A percentile compares a stretch with the other conserved stretches of the same genome.
Conservation (phyloP, 1,140 invertebrate species). For the Drosophila ambigua region DNA sequence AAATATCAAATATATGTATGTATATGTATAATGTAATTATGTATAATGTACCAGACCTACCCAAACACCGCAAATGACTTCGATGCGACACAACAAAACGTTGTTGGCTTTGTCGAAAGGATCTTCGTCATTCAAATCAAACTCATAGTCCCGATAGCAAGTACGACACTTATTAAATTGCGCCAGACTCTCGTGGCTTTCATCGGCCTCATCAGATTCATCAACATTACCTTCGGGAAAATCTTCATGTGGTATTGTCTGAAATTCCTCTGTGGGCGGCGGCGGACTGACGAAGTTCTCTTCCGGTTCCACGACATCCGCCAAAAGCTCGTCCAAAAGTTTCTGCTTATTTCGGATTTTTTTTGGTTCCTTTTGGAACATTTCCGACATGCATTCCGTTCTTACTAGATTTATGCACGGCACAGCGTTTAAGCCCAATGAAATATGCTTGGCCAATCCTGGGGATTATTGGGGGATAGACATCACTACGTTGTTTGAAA, state of each 20-base stretch:
- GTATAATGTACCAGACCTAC: constrained; percentile 18
- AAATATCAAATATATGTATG: neutral
- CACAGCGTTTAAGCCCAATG: constrained; percentile 31
- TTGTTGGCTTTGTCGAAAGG: constrained; percentile 44
- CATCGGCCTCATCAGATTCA: no score
- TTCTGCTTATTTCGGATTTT: constrained; percentile 31
- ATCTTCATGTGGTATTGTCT: neutral
- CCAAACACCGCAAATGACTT: constrained; percentile 72
- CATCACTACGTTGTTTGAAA: no score
- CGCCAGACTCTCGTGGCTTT: no score
- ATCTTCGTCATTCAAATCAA: constrained; percentile 40
- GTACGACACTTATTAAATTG: constrained; percentile 44
- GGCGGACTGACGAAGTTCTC: neutral
- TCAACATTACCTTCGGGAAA: neutral
- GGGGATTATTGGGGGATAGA: neutral
- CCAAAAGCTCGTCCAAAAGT: constrained; percentile 25
- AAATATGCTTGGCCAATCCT: constrained; percentile 40
- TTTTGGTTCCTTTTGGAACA: neutral
- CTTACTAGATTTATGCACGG: constrained; percentile 26
- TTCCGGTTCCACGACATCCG: constrained; percentile 8
- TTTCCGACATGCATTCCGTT: constrained; percentile 10
- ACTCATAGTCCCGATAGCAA: constrained; percentile 31
- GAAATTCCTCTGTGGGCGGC: neutral
- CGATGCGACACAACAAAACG: constrained; percentile 60
- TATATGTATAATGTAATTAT: no score